A percentile compares a stretch with the other conserved stretches of the same genome.
Conservation (phyloP, 2,113 vertebrate genomes). For the Hirundichthys speculiger region DNA sequence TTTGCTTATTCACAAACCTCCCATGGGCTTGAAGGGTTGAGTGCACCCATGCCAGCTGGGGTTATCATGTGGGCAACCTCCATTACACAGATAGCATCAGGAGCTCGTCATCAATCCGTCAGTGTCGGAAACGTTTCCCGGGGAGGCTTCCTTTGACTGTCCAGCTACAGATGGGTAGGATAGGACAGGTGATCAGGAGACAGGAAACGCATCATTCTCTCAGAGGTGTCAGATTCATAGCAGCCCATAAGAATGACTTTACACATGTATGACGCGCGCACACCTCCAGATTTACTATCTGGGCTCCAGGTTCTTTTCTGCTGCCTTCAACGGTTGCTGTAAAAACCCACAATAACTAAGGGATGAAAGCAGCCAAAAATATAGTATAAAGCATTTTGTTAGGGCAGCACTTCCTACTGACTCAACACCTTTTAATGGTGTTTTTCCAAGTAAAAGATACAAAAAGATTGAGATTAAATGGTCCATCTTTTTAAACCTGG, state of each 20-base stretch:
- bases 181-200: background rate
- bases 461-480: no score
- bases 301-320: no score
- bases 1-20: constrained; percentile 12
- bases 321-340: no score
- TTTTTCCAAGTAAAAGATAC: no score
- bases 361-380: no score
- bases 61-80: constrained; percentile 29
- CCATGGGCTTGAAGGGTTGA: constrained; percentile 11
- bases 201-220: background rate
- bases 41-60: background rate
- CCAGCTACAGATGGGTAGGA: background rate
- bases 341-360: no score
- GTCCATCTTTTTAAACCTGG: no score
- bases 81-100: constrained; percentile 39
- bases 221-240: background rate
- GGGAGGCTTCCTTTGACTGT: background rate
- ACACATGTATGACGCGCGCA: no score
- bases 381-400: no score
- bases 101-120: constrained; percentile 32
- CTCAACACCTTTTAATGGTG: no score
- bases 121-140: constrained; percentile 16
- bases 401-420: no score
- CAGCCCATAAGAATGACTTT: background rate
- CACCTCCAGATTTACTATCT: no score